These are phyloP conservation scores for Cheumatopsyche charites DNA, from an alignment of 1,140 invertebrate species.

Conservation along the genomic window DNA sequence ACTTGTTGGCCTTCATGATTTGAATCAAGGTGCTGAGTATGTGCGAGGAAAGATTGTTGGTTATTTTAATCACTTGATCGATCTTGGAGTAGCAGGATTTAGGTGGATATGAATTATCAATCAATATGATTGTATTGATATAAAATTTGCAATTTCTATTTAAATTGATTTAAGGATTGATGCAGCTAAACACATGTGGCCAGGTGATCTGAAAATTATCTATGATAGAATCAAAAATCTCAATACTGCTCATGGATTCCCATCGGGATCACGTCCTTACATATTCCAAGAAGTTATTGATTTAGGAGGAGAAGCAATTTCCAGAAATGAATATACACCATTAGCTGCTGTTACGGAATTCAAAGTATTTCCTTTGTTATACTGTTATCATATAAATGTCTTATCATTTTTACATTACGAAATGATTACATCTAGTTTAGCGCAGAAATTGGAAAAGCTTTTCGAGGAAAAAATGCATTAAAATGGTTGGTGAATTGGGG, in stretches of 20 bases:
- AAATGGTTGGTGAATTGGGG: constrained; percentile 58
- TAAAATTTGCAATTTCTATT: constrained; percentile 18
- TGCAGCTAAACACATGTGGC: constrained; percentile 85
- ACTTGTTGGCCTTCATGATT: constrained; percentile 71
- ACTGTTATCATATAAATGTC: neutral
- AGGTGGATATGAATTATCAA: constrained; percentile 52
- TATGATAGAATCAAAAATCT: constrained; percentile 67
- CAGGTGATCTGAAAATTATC: constrained; percentile 69
- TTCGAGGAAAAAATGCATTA: constrained; percentile 54
- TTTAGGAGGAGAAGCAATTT: constrained; percentile 72
- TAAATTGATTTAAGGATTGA: constrained; percentile 62
- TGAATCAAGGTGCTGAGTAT: constrained; percentile 67
- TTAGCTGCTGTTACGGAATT: constrained; percentile 81
- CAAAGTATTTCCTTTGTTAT: constrained; percentile 43
- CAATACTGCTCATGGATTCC: constrained; percentile 66
- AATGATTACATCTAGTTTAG: constrained; percentile 48
- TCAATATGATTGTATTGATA: neutral
- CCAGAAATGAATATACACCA: constrained; percentile 67
- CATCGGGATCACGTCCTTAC: constrained; percentile 65
- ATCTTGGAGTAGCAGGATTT: constrained; percentile 79
- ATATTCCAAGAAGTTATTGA: constrained; percentile 86
- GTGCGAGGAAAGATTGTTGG: constrained; percentile 71
- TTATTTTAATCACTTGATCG: constrained; percentile 72
- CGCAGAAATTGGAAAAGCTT: constrained; percentile 51
- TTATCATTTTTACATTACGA: constrained; percentile 8